Base-by-base conservation (phyloP, 2,797 vertebrate species). In the Kryptopterus vitreolus region DNA sequence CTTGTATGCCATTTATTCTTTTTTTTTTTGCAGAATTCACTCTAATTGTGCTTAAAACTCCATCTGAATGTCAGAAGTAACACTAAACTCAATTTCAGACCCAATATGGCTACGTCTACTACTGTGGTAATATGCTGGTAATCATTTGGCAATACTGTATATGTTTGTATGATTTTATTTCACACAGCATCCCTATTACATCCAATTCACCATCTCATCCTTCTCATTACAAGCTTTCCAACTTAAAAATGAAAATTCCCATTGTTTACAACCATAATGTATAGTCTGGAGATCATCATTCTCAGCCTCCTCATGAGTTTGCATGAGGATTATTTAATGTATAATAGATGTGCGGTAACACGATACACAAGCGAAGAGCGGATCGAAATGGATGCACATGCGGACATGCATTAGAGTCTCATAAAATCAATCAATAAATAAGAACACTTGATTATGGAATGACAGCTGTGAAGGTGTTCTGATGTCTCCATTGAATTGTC, bases 201-300 rank as follows among this genome's bases (percentile, higher is more conserved):
- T 72, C 65, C 26, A 58, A 76, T 11, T 35, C 20, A 15, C 70
- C 3, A 35, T 72, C 33, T 68, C 52, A 55, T 73, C 59, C 46
- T 73, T 74, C 53, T 72, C 53, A 8, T 58, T 77, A 70, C 26
- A 22, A 43, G 58, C 74, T 31, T 81, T 61, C 66, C 68, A 82
- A 78, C 66, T 46, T 15, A 82, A 82, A 82, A n/a, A n/a, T n/a
- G n/a, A n/a, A n/a, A n/a, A n/a, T n/a, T n/a, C n/a, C n/a, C n/a
- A n/a, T 46, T 48, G 24, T 61, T 55, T 79, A 35, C 20, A 8
- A n/a, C 9, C 57, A 22, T 7, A 50, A 9, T 13, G 24, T 22
- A 50, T 31, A 22, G 20, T 62, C 50, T 26, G 10, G 38, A 53
- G 78, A 52, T 74, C 24, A 73, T 43, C 22, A 4, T 20, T 43